Evolutionary conservation across 2,113 vertebrate genomes (phyloP).

Genomic region (Pseudonaja textilis): DNA sequence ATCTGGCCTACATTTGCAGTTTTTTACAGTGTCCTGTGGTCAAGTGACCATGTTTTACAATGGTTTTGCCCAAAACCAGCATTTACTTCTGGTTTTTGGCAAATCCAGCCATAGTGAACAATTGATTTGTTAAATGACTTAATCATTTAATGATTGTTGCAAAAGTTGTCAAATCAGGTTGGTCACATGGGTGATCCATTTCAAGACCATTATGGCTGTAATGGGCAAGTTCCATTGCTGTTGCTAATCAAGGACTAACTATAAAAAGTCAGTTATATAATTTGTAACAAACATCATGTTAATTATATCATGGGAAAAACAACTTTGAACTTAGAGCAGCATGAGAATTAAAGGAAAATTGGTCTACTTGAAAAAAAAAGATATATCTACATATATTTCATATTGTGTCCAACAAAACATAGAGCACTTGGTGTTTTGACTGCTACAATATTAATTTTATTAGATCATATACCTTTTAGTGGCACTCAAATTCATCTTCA

Average conservation of each 20-base stretch:
- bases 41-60: neutral
- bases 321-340: neutral
- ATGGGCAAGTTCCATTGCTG: neutral
- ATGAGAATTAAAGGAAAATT: neutral
- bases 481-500: neutral
- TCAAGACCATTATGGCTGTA: neutral
- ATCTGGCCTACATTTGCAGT: neutral
- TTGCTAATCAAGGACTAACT: neutral
- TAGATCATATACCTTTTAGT: neutral
- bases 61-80: neutral
- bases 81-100: neutral
- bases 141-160: neutral
- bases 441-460: neutral
- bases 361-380: neutral
- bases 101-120: neutral
- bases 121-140: neutral
- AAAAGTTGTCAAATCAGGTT: neutral
- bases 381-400: neutral
- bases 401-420: neutral
- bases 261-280: neutral
- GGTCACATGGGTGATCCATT: neutral
- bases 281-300: neutral
- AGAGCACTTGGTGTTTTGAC: neutral
- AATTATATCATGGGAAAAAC: neutral
- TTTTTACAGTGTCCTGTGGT: neutral